Percentiles rank a stretch among this genome's conserved stretches.
Conservation (phyloP, 2,888 invertebrate genomes). For the Meghimatium bilineatum region DNA sequence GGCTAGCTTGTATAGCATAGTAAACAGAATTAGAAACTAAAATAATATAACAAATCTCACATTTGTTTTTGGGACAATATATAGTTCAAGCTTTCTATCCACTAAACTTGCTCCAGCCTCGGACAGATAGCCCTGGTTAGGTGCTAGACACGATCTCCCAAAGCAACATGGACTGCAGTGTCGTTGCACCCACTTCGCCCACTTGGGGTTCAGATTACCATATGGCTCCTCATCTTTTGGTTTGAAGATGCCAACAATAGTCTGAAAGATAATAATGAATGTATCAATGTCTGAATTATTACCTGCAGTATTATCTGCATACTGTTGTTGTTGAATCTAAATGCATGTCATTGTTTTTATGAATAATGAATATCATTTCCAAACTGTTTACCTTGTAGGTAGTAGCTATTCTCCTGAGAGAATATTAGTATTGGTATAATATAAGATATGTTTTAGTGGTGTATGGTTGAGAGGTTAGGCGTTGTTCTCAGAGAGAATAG, state of each 20-base stretch:
- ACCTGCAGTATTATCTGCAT: too few relatives aligned
- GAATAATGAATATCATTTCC: too few relatives aligned
- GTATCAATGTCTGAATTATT: too few relatives aligned
- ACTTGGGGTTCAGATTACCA: slow-evolving; percentile 97
- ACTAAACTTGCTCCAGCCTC: slow-evolving; percentile 99
- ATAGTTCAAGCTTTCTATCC: slow-evolving; percentile 94
- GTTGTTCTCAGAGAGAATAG: not conserved
- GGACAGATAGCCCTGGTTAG: slow-evolving; percentile 99
- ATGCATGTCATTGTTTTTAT: too few relatives aligned
- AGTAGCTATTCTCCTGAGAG: too few relatives aligned
- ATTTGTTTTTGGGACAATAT: slow-evolving; percentile 97
- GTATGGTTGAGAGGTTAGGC: too few relatives aligned
- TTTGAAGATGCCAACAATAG: slow-evolving; percentile 97
- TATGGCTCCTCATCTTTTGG: slow-evolving; percentile 99
- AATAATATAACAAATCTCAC: slow-evolving; percentile 77
- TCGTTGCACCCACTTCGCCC: slow-evolving; percentile 99
- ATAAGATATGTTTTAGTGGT: not conserved
- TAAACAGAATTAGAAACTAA: too few relatives aligned
- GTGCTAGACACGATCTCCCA: slow-evolving; percentile 97
- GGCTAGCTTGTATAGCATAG: too few relatives aligned
- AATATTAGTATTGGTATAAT: not conserved
- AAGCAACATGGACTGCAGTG: slow-evolving; percentile 96
- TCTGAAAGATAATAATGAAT: slow-evolving; percentile 81
- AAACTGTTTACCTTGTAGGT: too few relatives aligned
- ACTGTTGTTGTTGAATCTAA: too few relatives aligned